A percentile compares a stretch with the other conserved stretches of the same genome.
These are phyloP conservation scores for Amblyopsis rosae DNA, from an alignment of 2,113 vertebrate genomes.

Conservation along the genomic window DNA sequence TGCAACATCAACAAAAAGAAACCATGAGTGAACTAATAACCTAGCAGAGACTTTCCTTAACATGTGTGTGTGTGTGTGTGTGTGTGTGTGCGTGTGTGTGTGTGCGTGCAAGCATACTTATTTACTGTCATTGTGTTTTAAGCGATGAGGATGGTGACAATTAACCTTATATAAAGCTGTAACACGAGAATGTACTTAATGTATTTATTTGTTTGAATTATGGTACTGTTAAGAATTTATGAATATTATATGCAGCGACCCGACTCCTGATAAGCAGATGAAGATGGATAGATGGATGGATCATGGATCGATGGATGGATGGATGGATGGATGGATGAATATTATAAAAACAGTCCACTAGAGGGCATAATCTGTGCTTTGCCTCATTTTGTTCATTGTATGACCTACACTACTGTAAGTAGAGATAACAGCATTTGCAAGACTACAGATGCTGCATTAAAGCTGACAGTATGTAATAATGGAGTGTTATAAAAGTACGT, in stretches of 20 bases:
- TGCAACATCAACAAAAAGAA: constrained; percentile 56
- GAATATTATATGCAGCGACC: too few relatives aligned
- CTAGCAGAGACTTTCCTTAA: constrained; percentile 38
- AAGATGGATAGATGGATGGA: too few relatives aligned
- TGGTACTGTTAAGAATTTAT: too few relatives aligned
- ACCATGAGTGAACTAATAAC: constrained; percentile 50
- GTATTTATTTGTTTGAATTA: too few relatives aligned
- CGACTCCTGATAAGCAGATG: too few relatives aligned
- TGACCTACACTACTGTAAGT: constrained; percentile 55
- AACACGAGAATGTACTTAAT: too few relatives aligned
- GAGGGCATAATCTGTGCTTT: constrained; percentile 59
- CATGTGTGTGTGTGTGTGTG: constrained; percentile 46
- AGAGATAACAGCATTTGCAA: constrained; percentile 5
- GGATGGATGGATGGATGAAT: too few relatives aligned
- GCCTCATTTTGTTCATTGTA: constrained; percentile 37
- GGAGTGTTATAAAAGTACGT: too few relatives aligned
- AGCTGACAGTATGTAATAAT: too few relatives aligned
- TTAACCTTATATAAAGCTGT: constrained; percentile 24
- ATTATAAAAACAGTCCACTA: constrained; percentile 47
- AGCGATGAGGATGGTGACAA: constrained; percentile 8
- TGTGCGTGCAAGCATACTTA: not conserved
- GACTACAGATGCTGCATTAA: too few relatives aligned
- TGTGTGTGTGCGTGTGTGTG: constrained; percentile 39
- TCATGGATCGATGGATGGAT: too few relatives aligned
- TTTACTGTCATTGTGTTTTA: not conserved